Conservation (phyloP, 2,113 vertebrate genomes). For the Notiomystis cincta region DNA sequence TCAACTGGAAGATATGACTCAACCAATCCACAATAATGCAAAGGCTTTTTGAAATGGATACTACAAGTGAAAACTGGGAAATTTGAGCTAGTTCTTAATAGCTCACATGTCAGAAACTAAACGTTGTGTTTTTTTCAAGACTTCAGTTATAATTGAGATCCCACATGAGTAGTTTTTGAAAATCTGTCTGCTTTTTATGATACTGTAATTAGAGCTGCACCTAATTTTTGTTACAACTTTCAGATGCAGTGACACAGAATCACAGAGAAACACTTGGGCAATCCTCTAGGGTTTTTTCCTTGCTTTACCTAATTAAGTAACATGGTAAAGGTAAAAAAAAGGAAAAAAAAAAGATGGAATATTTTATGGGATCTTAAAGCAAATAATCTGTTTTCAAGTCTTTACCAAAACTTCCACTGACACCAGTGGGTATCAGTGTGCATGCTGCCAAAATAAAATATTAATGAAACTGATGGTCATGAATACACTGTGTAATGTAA, state of each 20-base stretch:
- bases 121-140: not conserved
- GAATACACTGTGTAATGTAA: not conserved
- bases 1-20: not conserved
- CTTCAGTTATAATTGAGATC: not conserved
- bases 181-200: not conserved
- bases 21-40: not conserved
- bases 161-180: not conserved
- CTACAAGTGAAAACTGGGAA: not conserved
- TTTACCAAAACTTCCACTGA: not conserved
- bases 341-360: accelerated
- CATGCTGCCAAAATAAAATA: not conserved
- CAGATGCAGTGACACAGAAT: not conserved
- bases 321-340: not conserved
- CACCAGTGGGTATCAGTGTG: not conserved
- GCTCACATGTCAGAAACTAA: not conserved
- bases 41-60: not conserved
- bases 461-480: not conserved
- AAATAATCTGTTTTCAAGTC: not conserved
- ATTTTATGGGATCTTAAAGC: not conserved
- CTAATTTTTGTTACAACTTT: not conserved
- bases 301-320: not conserved
- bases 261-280: not conserved
- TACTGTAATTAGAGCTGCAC: not conserved
- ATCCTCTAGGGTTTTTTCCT: not conserved
- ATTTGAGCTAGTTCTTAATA: not conserved